Evolutionary conservation across 2,888 invertebrate species (phyloP), one percentile per base, ranked within the genome.

Genomic region (Tetheella fluctuosa): DNA sequence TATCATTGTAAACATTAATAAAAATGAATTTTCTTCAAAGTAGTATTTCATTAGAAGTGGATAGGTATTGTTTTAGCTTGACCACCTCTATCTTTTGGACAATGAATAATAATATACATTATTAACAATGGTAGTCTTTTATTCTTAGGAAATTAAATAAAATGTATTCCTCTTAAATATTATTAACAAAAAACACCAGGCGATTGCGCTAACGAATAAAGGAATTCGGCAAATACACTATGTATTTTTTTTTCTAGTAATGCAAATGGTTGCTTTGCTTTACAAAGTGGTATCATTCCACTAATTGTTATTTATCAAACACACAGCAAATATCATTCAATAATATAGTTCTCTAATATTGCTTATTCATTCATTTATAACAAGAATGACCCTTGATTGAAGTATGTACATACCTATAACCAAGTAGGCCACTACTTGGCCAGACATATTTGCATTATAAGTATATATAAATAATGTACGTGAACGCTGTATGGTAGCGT

Each of bases 371-470:
- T 48, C 48, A 48, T 48, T 48, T 48, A 48, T 20, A 6, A 28
- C 54, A 60, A 30, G 60, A 68, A 65, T 68, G 74, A 71, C 64
- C 54, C 77, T 77, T 62, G 48, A 54, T 25, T 62, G 54, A 58
- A 75, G 76, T 74, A 71, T 74, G 70, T 73, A 67, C 71, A 64
- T 64, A n/a, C n/a, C n/a, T n/a, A 70, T 54, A 61, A 55, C 61
- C 60, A 64, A 74, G 74, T 66, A 73, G 70, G 62, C 74, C 68
- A 73, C 71, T 69, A 64, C 63, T 66, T 64, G 65, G 64, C 64
- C 58, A 68, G 60, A 59, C 64, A 60, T 74, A 70, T 77, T 77
- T 76, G 69, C 70, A 65, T 67, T 63, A 64, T 57, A n/a, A n/a
- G 65, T 68, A n/a, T 20, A 48, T 20, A 48, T 48, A 61, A 68